Evolutionary conservation across 2,888 invertebrate species (phyloP).

Genomic region (Notodromas monacha): DNA sequence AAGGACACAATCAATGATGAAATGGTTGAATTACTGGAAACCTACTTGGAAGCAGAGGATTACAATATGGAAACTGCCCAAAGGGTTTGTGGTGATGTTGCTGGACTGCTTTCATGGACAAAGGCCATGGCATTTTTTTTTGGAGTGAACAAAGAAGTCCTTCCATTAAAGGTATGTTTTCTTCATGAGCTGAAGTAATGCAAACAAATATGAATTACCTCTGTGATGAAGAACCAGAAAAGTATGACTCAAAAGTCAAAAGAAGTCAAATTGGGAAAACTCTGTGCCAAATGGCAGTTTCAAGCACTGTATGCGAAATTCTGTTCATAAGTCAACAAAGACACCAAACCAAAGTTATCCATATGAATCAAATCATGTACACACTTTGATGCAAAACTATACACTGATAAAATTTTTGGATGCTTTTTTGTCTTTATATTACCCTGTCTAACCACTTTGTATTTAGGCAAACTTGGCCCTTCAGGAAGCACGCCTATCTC

Average conservation of each 20-base stretch:
- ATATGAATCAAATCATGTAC: no score
- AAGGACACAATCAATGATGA: constrained; percentile 88
- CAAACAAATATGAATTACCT: neutral
- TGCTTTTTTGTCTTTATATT: constrained; percentile 1
- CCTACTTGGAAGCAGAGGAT: constrained; percentile 41
- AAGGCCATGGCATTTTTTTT: constrained; percentile 85
- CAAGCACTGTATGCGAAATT: no score
- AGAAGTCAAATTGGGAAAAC: no score
- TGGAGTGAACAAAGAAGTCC: constrained; percentile 77
- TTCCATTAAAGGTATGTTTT: constrained; percentile 36
- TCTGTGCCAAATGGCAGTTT: no score
- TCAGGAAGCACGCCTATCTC: constrained; percentile 59
- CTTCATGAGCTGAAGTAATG: no score
- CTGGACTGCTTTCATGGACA: constrained; percentile 78
- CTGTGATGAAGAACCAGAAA: neutral
- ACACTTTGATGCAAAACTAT: no score
- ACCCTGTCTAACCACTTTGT: neutral
- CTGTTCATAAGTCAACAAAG: no score
- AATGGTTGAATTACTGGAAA: constrained; percentile 66
- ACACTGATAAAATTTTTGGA: no score
- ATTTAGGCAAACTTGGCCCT: constrained; percentile 43
- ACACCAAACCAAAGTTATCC: no score
- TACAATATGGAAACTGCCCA: constrained; percentile 88
- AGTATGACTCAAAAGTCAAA: no score
- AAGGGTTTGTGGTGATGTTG: constrained; percentile 80